phyloP scores from a whole-genome alignment of 2,888 invertebrate genomes.

The Caenorhabditis afra region DNA sequence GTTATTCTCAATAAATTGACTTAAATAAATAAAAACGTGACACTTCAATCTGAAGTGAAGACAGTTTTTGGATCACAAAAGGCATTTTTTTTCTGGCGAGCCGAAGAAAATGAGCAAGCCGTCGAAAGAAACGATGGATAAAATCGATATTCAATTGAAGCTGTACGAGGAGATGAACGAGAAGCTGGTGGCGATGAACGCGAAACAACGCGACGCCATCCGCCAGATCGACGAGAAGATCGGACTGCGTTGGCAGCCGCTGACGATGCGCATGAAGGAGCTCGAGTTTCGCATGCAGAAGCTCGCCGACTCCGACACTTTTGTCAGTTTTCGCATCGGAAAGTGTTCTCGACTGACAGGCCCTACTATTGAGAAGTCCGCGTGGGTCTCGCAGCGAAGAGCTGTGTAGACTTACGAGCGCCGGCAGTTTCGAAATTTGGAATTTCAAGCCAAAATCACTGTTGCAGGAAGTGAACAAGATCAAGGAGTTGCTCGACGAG shows the following conservation, averaged over 20 bases:
- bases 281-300: background rate
- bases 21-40: too few species aligned
- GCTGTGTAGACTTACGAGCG: too few species aligned
- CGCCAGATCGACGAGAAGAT: too few species aligned
- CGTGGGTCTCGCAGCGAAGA: too few species aligned
- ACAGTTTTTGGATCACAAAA: too few species aligned
- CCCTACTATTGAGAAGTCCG: background rate
- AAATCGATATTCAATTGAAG: slow-evolving; percentile 39
- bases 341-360: slow-evolving; percentile 2
- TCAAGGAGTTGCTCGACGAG: slow-evolving; percentile 42
- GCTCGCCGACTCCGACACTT: background rate
- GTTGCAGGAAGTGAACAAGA: slow-evolving; percentile 40
- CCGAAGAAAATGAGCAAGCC: background rate
- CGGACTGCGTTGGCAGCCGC: too few species aligned
- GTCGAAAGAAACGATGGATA: slow-evolving; percentile 13
- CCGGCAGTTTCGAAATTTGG: too few species aligned
- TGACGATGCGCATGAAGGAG: too few species aligned
- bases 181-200: slow-evolving; percentile 13
- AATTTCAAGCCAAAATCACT: background rate
- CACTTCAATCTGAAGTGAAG: too few species aligned
- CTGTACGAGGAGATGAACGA: slow-evolving; percentile 26
- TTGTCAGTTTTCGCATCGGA: too few species aligned
- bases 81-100: too few species aligned
- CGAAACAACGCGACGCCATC: background rate
- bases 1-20: too few species aligned